Percentiles rank a stretch among this genome's conserved stretches.
These are phyloP conservation scores for Oreocharis arfaki DNA, from an alignment of 2,113 vertebrate genomes.

Conservation along the genomic window DNA sequence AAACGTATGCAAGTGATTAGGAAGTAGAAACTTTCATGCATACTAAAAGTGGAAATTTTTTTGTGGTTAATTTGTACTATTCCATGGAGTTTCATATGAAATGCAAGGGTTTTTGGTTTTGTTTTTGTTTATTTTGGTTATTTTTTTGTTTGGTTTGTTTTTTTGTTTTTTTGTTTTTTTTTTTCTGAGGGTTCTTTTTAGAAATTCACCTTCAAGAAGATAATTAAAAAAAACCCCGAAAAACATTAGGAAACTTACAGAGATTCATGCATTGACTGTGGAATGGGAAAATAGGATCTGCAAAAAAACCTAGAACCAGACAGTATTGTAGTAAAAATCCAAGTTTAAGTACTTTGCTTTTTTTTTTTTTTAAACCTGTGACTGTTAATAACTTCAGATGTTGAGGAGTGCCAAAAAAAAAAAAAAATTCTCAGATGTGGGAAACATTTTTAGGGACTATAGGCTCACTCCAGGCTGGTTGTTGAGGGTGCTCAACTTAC, in stretches of 20 bases:
- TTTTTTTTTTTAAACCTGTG: not conserved
- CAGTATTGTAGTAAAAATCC: fast-evolving
- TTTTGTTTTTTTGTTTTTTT: too few relatives aligned
- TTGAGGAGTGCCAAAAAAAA: fast-evolving
- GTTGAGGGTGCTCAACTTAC: fast-evolving
- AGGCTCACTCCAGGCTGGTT: not conserved
- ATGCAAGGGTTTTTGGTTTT: not conserved
- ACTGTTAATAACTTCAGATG: not conserved
- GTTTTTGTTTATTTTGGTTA: too few relatives aligned
- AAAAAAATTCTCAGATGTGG: not conserved
- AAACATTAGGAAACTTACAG: fast-evolving
- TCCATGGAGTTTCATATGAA: not conserved
- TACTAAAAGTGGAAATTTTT: not conserved
- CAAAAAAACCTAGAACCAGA: not conserved
- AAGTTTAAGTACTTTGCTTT: not conserved
- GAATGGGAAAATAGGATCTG: not conserved
- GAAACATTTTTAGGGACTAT: not conserved
- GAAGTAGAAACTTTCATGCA: not conserved
- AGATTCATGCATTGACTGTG: fast-evolving
- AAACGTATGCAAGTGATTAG: not conserved
- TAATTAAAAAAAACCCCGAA: not conserved
- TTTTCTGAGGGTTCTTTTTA: not conserved
- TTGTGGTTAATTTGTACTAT: not conserved
- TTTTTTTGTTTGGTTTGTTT: too few relatives aligned
- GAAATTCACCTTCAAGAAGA: not conserved